Conservation (phyloP, 2,113 vertebrate genomes). For the Sula dactylatra region DNA sequence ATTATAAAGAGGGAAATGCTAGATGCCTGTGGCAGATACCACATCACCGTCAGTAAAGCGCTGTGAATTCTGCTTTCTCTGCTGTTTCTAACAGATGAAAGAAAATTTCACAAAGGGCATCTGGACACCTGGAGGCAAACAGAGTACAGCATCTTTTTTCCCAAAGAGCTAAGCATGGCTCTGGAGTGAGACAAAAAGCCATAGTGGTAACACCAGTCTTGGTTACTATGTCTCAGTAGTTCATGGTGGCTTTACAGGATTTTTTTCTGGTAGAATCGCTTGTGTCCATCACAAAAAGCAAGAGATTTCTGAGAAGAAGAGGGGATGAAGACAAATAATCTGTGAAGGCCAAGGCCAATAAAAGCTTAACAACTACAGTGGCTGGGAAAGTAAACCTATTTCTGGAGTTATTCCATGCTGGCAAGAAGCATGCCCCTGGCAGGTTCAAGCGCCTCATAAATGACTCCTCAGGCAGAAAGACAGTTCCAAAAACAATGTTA, state of each 20-base stretch:
- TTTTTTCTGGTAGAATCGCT: background rate
- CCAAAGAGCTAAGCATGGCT: background rate
- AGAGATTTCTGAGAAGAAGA: background rate
- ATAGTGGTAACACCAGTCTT: background rate
- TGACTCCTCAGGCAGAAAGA: conserved; percentile 44
- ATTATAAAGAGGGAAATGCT: background rate
- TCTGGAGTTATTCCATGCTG: conserved; percentile 55
- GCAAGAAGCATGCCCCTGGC: conserved; percentile 43
- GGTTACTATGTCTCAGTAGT: background rate
- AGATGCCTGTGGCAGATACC: background rate
- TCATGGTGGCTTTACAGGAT: background rate
- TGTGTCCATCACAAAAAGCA: background rate
- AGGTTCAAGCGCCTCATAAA: conserved; percentile 54
- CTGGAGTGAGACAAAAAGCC: background rate
- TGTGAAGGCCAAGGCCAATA: background rate
- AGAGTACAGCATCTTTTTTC: background rate
- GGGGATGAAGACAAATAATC: background rate
- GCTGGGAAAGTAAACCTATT: conserved; percentile 38
- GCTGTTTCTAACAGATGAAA: background rate
- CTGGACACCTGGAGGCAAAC: background rate
- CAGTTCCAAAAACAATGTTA: conserved; percentile 64
- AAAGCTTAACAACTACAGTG: conserved; percentile 15
- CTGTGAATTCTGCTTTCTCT: background rate
- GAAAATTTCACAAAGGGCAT: background rate
- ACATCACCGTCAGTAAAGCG: background rate